phyloP scores from a whole-genome alignment of 1,140 invertebrate genomes.

The Bombus waltoni region DNA sequence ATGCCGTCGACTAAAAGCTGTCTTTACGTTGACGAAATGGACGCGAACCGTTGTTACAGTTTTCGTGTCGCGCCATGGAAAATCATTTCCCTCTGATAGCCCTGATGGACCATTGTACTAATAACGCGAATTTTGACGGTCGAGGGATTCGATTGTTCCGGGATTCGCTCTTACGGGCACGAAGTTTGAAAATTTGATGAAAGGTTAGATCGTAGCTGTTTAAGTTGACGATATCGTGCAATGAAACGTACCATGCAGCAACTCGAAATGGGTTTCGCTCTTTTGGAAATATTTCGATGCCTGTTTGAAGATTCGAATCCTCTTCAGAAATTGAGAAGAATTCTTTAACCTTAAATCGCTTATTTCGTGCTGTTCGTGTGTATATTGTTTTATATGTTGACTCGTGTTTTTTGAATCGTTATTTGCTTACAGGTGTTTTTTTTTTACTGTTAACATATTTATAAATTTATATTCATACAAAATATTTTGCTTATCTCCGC shows the following conservation, averaged over 20 bases:
- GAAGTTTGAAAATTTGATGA: constrained; percentile 5
- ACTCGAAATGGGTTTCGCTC: background rate
- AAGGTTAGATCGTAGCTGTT: background rate
- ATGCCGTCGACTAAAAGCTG: constrained; percentile 63
- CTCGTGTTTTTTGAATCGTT: background rate
- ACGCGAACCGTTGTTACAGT: constrained; percentile 47
- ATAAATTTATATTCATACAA: no score
- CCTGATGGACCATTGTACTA: constrained; percentile 59
- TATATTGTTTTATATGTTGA: background rate
- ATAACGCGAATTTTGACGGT: constrained; percentile 33
- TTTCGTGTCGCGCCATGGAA: constrained; percentile 28
- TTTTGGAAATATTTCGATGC: background rate
- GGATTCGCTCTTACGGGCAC: background rate
- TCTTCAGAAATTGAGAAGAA: background rate
- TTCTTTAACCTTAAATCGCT: background rate
- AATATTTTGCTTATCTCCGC: background rate
- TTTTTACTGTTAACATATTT: no score
- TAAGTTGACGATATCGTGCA: background rate
- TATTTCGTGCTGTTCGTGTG: background rate
- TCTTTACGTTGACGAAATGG: constrained; percentile 67
- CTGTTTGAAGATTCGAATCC: background rate
- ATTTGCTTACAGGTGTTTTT: no score
- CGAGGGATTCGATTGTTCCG: background rate
- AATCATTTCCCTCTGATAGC: constrained; percentile 61
- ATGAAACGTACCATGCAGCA: background rate